Evolutionary conservation across 2,888 invertebrate species (phyloP), one percentile per base, ranked within the genome.

Genomic region (Drosophila algonquin): DNA sequence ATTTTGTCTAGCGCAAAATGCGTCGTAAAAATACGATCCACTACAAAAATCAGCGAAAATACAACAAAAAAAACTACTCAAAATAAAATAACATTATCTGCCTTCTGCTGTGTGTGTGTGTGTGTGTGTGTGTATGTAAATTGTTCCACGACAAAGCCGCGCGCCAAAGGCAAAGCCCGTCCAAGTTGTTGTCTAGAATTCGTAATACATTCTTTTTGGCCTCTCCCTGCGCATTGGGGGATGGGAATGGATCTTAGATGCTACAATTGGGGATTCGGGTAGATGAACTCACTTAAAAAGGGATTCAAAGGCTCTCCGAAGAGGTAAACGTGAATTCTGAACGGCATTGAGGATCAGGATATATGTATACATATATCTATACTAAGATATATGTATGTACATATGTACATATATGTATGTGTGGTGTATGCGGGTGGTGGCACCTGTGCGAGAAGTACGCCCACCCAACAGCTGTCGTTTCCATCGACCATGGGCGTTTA

Each of bases 1-100:
- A 69, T 71, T 71, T 82, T 53, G 86, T 87, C 82, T 82, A 82
- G 73, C 88, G 73, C 75, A 21, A 80, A 79, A 81, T 85, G 87
- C 87, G 84, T 84, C 81, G 84, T 79, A 81, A 72, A 76, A 70
- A 53, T 55, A 14, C 40, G 40, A 40, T n/a, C 55, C 55, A 58
- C 62, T 63, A 65, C 16, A 51, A 54, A 55, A 51, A 59, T 40
- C 32, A 63, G 45, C 51, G 21, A 60, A 53, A 64, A 68, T 57
- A 52, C 24, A 54, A 57, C 61, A 69, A 61, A 0, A 21, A 69
- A 30, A 52, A 24, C 32, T 12, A 21, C 48, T 12, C 7, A 14
- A 48, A 48, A 18, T 21, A 58, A 30, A 24, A 24, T 16, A 50
- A 58, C 21, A 58, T 24, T 57, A 40, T 40, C 40, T 40, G 40